Evolutionary conservation across 2,797 vertebrate genomes (phyloP).

Genomic region (Cossypha niveicapilla): DNA sequence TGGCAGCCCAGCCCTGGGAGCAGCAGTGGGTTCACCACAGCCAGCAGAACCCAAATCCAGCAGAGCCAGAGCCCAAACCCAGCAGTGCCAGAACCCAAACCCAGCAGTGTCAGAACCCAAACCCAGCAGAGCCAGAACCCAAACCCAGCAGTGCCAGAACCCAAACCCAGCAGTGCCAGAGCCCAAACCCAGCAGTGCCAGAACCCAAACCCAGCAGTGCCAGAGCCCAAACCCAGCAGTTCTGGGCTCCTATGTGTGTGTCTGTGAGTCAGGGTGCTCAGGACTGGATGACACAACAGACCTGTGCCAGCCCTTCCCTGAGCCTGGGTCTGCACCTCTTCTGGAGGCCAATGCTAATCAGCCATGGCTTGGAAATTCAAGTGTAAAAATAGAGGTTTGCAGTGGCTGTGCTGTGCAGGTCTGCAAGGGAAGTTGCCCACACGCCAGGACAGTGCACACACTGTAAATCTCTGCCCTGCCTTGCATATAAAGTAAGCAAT

Average conservation of each 20-base stretch:
- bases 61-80: no score
- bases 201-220: background rate
- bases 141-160: no score
- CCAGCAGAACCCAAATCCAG: background rate
- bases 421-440: background rate
- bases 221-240: background rate
- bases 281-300: background rate
- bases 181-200: no score
- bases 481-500: conserved; percentile 12
- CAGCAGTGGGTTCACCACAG: background rate
- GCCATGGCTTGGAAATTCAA: background rate
- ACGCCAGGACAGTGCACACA: background rate
- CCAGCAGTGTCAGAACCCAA: no score
- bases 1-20: background rate
- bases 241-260: background rate
- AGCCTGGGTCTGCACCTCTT: background rate
- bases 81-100: no score
- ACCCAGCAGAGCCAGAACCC: no score
- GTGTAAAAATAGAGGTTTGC: background rate
- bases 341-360: background rate
- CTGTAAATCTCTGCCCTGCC: background rate
- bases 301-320: background rate
- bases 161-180: no score
- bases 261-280: background rate
- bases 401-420: background rate